A percentile compares a stretch with the other conserved stretches of the same genome.
phyloP scores from a whole-genome alignment of 2,888 invertebrate species.

The Allolobophora icterica region DNA sequence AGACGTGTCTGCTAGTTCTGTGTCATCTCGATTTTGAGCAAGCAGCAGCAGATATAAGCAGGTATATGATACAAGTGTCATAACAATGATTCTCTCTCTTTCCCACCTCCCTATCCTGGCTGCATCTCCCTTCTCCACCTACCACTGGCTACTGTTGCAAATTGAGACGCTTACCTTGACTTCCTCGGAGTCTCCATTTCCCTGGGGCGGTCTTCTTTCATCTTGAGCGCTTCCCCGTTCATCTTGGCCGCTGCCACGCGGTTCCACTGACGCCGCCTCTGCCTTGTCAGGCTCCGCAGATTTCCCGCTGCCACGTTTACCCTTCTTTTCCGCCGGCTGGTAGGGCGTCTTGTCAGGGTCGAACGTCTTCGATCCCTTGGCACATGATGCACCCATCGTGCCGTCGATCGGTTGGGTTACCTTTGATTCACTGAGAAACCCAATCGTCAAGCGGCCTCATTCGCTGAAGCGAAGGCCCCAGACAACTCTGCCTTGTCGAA shows the following conservation, averaged over 20 bases:
- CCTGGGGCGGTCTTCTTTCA: conserved; percentile 4
- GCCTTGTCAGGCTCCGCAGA: neutral
- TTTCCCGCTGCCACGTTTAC: neutral
- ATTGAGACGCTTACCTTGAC: neutral
- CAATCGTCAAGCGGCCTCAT: neutral
- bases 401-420: neutral
- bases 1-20: too few relatives aligned
- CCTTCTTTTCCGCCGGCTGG: conserved; percentile 33
- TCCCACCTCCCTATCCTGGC: neutral
- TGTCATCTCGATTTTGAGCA: too few relatives aligned
- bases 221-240: neutral
- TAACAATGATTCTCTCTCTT: too few relatives aligned
- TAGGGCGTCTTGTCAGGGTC: conserved; percentile 46
- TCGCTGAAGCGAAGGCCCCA: neutral
- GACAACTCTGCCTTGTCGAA: neutral
- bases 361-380: conserved; percentile 40
- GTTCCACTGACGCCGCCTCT: neutral
- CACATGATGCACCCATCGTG: conserved; percentile 44
- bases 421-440: neutral
- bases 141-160: neutral
- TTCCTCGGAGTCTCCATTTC: neutral
- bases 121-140: neutral
- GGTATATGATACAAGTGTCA: too few relatives aligned
- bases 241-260: neutral
- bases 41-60: too few relatives aligned